These are phyloP conservation scores for Polymixis flavicincta DNA, from an alignment of 2,888 invertebrate species.

Conservation along the genomic window DNA sequence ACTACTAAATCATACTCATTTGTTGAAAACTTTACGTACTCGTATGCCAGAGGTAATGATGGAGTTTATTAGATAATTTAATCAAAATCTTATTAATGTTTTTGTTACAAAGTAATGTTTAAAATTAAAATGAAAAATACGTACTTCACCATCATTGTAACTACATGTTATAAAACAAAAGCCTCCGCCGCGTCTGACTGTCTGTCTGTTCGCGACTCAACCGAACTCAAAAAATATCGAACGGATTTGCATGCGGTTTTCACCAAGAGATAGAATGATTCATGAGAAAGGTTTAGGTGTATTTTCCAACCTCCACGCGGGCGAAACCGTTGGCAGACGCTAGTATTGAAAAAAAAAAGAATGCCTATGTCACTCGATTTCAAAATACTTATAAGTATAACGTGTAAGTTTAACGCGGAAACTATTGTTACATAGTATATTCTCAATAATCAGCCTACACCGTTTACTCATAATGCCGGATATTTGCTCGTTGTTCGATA, in stretches of 20 bases:
- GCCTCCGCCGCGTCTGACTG: too few species aligned
- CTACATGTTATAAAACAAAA: too few species aligned
- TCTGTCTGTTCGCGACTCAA: too few species aligned
- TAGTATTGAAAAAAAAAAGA: neutral
- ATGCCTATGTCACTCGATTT: neutral
- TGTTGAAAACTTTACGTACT: too few species aligned
- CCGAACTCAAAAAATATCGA: too few species aligned
- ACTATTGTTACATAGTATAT: neutral
- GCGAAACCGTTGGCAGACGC: neutral
- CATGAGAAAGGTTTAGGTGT: too few species aligned
- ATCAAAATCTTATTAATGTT: neutral
- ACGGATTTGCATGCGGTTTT: too few species aligned
- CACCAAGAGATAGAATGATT: too few species aligned
- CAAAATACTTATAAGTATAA: neutral
- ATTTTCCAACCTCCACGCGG: too few species aligned
- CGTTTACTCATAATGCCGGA: neutral
- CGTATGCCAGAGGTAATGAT: neutral
- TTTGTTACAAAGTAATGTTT: neutral
- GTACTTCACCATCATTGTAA: neutral
- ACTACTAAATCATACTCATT: too few species aligned
- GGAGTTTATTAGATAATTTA: neutral
- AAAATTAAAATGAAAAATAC: neutral
- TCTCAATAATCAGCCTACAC: constrained; percentile 5
- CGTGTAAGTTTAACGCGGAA: neutral
- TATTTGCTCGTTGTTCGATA: constrained; percentile 14